Evolutionary conservation across 2,797 vertebrate species (phyloP).

Genomic region (Onychomys arenicola): DNA sequence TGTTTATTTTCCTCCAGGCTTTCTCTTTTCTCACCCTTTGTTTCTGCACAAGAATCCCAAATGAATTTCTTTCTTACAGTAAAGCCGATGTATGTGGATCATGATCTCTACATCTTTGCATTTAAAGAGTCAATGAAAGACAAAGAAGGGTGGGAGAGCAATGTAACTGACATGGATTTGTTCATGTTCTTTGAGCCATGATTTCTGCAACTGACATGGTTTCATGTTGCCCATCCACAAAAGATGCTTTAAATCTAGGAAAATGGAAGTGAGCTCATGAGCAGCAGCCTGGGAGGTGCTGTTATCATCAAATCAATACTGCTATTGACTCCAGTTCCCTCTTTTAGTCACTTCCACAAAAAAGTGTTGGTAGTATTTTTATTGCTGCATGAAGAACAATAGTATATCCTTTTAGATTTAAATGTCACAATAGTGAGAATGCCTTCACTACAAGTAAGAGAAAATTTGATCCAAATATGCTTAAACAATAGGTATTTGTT

Average conservation of each 20-base stretch:
- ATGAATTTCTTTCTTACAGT: constrained; percentile 2
- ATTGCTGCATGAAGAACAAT: background rate
- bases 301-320: background rate
- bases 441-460: background rate
- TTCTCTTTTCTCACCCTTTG: background rate
- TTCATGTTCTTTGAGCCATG: background rate
- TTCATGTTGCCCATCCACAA: constrained; percentile 4
- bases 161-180: constrained; percentile 19
- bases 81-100: background rate
- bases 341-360: background rate
- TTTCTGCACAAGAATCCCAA: constrained; percentile 30
- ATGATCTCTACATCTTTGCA: background rate
- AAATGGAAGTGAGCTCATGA: background rate
- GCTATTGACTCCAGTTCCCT: background rate
- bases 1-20: background rate
- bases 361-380: background rate
- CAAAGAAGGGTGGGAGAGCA: background rate
- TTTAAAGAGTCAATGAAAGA: constrained; percentile 47
- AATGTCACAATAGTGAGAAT: background rate
- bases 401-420: background rate
- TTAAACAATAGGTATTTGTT: background rate
- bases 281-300: background rate
- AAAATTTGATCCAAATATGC: background rate
- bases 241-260: constrained; percentile 11
- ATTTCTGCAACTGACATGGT: background rate